Conservation (phyloP, 2,888 invertebrate species). For the Thysanoteuthis rhombus region DNA sequence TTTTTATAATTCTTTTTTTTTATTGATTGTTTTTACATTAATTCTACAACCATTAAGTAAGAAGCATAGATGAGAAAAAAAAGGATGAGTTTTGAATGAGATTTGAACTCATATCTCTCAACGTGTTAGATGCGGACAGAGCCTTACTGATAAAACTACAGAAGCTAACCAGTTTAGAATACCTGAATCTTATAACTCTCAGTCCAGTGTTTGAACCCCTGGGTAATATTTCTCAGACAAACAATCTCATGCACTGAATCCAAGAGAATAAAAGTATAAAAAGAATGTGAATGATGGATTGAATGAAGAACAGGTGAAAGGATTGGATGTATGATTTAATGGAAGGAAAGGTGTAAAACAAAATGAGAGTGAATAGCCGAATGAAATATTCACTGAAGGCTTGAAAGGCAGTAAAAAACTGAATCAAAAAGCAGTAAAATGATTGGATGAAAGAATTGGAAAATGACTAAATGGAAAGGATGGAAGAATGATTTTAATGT, state of each 20-base stretch:
- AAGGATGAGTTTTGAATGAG: background rate
- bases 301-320: slow-evolving; percentile 12
- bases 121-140: too few species aligned
- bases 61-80: background rate
- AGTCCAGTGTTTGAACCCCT: background rate
- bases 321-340: slow-evolving; percentile 12
- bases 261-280: background rate
- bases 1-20: background rate
- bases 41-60: background rate
- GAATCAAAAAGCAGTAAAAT: slow-evolving; percentile 12
- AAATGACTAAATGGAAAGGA: background rate
- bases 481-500: background rate
- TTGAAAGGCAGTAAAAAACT: slow-evolving; percentile 1
- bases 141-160: background rate
- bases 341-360: background rate
- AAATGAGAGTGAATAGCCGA: background rate
- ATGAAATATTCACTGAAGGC: background rate
- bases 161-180: background rate
- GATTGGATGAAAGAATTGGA: background rate
- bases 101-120: background rate
- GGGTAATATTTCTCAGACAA: background rate
- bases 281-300: background rate
- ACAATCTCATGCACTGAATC: background rate
- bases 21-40: background rate
- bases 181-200: background rate